Evolutionary conservation across 2,113 vertebrate genomes (phyloP), one percentile per base, ranked within the genome.

Genomic region (Saguinus imperator): DNA sequence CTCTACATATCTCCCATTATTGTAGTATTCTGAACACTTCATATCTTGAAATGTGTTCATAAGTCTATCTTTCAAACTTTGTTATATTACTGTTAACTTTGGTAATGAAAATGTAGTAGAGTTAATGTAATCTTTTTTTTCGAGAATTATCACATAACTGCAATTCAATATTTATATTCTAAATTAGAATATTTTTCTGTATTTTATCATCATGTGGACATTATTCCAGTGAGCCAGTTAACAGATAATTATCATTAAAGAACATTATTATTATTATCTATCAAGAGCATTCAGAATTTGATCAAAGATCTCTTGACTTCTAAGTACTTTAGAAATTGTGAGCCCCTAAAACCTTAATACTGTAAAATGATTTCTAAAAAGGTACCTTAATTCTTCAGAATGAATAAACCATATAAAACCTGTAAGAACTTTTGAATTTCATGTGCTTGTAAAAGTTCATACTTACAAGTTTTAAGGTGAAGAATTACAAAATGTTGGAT

Each of bases 331-430:
- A 87, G 58, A 96, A 94, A 80, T 89, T 32, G 58, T 79, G 32
- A 83, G 9, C 13, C 50, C 8, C 10, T 90, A 92, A 64, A 64
- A 55, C 40, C 94, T 86, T 89, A 92, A 68, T 88, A 57, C n/a
- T 20, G 27, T 84, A 50, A 89, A 92, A 92, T 89, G 14, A 87
- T 97, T 96, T 95, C 79, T 94, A 37, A 80, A 83, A 86, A 55
- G 52, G 14, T 90, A 20, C 83, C 21, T 86, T 93, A 80, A 27
- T 17, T 94, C 17, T 94, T 89, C 14, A 89, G 23, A 84, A 83
- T 93, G 40, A 94, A 81, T 57, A 87, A 92, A 94, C 11, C 20
- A 48, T 45, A 27, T 50, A 87, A 95, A 92, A 64, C 32, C 58
- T 90, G 8, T 94, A 85, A 89, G 20, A 14, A 68, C 4, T 91